Base-by-base conservation (phyloP, 2,888 invertebrate species). In the Scaptodrosophila latifasciaeformis region DNA sequence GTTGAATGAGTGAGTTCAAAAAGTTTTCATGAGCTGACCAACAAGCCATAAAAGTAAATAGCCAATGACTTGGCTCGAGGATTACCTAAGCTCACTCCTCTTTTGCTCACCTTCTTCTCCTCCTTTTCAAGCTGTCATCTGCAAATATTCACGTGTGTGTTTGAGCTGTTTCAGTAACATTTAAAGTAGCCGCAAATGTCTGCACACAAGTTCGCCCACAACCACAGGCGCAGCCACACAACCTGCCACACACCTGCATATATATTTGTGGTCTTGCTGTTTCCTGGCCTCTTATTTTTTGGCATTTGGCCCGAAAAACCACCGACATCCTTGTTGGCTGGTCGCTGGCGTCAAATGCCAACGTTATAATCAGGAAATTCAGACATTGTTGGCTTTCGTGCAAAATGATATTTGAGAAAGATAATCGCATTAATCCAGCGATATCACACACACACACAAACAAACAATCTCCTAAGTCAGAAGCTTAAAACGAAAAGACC, bases 21-120 rank as follows among this genome's bases (percentile, higher is more conserved):
- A 75, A 70, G 54, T 75, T 78, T 78, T 68, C 69, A 72, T 55
- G 68, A 63, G 59, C 71, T 78, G 69, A 52, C 76, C 59, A 76
- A 69, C 72, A 76, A 72, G 70, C 70, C 70, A 69, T 79, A 79
- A 74, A 79, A 79, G 65, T 56, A 78, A 78, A 72, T 75, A 71
- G 62, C 59, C 55, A 62, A 39, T 48, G 47, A 37, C 37, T 39
- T 19, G 37, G 15, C 37, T 37, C 37, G n/a, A n/a, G n/a, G n/a
- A n/a, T 4, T 0, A 17, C 37, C 37, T 15, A 15, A 10, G 4
- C 18, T 15, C 15, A 15, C 37, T 13, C 13, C 9, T 15, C 15
- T 35, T 6, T 15, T 37, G 37, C 7, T 34, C 15, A 5, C 7
- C 12, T 13, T 6, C 15, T 10, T 34, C 15, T 34, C 15, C 10